Conservation (phyloP, 2,797 vertebrate genomes). For the Zalophus californianus region DNA sequence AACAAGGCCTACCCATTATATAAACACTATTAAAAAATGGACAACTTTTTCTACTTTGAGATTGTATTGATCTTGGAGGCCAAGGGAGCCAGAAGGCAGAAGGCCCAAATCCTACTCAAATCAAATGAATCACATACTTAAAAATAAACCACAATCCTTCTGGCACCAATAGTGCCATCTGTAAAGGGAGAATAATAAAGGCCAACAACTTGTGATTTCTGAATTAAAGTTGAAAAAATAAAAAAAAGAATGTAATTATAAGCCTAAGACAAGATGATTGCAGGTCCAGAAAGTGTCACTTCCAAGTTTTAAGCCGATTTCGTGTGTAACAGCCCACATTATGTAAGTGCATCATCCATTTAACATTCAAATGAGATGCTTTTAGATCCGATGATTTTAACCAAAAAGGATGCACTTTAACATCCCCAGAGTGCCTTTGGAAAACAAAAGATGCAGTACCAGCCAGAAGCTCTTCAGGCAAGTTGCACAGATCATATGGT, state of each 20-base stretch:
- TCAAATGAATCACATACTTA: conserved; percentile 62
- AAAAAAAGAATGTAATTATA: background rate
- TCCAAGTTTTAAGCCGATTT: conserved; percentile 20
- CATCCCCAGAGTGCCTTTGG: background rate
- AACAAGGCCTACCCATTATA: background rate
- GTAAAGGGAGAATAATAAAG: conserved; percentile 51
- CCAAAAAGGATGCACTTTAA: conserved; percentile 18
- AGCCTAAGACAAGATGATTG: conserved; percentile 13
- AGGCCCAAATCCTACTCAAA: conserved; percentile 6
- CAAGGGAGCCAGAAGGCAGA: conserved; percentile 26
- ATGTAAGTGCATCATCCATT: background rate
- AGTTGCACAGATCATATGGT: conserved; percentile 77
- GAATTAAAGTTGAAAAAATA: conserved; percentile 40
- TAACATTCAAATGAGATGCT: conserved; percentile 37
- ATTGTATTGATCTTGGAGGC: conserved; percentile 47
- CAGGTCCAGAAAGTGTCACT: background rate
- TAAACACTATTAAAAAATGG: background rate
- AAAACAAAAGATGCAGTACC: conserved; percentile 67
- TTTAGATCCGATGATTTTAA: conserved; percentile 47
- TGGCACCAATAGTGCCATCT: conserved; percentile 50
- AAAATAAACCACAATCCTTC: conserved; percentile 58
- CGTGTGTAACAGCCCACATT: background rate
- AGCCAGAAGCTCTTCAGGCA: conserved; percentile 71
- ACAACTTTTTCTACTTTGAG: conserved; percentile 54
- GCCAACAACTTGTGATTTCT: conserved; percentile 22